These are phyloP conservation scores for Ammospiza nelsoni DNA, from an alignment of 2,113 vertebrate genomes.

Conservation along the genomic window DNA sequence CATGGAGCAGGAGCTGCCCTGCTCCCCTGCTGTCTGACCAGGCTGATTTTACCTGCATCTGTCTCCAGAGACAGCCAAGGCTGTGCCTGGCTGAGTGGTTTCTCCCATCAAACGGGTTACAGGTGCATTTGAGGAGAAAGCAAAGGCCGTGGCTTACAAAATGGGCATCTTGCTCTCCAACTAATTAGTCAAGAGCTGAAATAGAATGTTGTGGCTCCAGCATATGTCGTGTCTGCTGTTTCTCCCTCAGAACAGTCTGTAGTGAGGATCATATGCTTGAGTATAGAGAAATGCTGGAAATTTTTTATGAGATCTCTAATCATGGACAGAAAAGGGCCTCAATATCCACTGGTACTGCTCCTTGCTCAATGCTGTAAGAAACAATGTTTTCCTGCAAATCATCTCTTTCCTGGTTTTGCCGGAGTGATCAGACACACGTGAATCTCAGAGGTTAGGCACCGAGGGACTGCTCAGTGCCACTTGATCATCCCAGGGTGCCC, in stretches of 20 bases:
- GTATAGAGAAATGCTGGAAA: not conserved
- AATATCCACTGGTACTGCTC: not conserved
- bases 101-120: not conserved
- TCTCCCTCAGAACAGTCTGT: not conserved
- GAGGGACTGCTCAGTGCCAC: not conserved
- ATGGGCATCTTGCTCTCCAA: not conserved
- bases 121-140: not conserved
- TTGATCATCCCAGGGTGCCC: not conserved
- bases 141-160: not conserved
- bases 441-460: not conserved
- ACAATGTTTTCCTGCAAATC: not conserved
- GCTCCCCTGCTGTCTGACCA: not conserved
- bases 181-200: not conserved
- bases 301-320: not conserved
- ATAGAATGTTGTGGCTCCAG: not conserved
- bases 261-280: not conserved
- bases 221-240: rapidly evolving
- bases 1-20: not conserved
- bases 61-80: not conserved
- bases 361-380: not conserved
- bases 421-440: not conserved
- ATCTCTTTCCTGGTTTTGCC: not conserved
- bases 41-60: not conserved
- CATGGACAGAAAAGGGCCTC: not conserved
- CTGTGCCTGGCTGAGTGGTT: not conserved